Evolutionary conservation across 2,888 invertebrate genomes (phyloP).

Genomic region (Aproaerema taeniolella): DNA sequence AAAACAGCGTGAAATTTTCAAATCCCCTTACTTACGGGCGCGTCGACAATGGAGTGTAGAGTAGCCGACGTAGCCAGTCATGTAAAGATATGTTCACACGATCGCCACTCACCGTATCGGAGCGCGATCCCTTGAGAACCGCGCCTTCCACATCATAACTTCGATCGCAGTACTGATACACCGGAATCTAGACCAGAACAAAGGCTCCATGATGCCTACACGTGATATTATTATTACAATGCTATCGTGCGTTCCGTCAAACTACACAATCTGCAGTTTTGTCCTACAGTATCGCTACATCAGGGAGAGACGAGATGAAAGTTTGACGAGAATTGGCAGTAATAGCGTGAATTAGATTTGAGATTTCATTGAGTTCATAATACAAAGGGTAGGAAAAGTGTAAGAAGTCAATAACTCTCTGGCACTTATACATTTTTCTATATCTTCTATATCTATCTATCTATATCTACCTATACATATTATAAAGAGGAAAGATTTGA

Average conservation of each 20-base stretch:
- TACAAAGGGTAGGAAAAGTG: too few relatives aligned
- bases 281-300: neutral
- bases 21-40: neutral
- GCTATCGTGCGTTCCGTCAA: conserved; percentile 5
- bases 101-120: conserved; percentile 26
- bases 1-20: neutral
- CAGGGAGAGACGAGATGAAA: neutral
- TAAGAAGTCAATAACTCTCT: too few relatives aligned
- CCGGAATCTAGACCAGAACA: conserved; percentile 13
- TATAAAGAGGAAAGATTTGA: too few relatives aligned
- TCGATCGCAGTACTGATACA: conserved; percentile 8
- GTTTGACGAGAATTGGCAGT: conserved; percentile 4
- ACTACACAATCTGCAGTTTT: conserved; percentile 1
- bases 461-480: too few relatives aligned
- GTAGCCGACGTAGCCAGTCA: neutral
- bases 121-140: conserved; percentile 26
- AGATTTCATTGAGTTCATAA: too few relatives aligned
- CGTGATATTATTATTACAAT: conserved; percentile 5
- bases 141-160: conserved; percentile 7
- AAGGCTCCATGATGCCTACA: conserved; percentile 14
- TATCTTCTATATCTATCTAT: too few relatives aligned
- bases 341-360: conserved; percentile 4
- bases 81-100: conserved; percentile 26
- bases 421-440: too few relatives aligned
- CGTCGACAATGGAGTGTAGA: neutral